These are phyloP conservation scores for Girardia tigrina DNA, from an alignment of 2,888 invertebrate species.

Conservation along the genomic window DNA sequence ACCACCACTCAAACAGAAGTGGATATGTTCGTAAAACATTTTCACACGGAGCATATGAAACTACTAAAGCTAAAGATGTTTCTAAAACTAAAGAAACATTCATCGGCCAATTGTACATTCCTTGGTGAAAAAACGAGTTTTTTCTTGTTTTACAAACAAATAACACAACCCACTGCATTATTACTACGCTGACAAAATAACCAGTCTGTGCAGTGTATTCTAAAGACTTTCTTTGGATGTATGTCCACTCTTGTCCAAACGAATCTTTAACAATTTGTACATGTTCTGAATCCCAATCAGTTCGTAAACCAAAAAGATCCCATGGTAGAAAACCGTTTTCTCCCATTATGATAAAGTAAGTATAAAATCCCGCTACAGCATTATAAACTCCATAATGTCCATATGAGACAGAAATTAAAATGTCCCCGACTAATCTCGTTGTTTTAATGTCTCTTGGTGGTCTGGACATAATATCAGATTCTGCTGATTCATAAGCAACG, in stretches of 20 bases:
- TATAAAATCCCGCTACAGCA: conserved; percentile 66
- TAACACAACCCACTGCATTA: conserved; percentile 37
- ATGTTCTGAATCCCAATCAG: neutral
- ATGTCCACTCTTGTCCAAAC: conserved; percentile 18
- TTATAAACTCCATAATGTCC: conserved; percentile 98
- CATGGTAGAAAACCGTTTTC: conserved; percentile 26
- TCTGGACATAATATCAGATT: conserved; percentile 30
- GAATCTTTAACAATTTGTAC: neutral
- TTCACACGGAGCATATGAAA: conserved; percentile 12
- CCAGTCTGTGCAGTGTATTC: conserved; percentile 37
- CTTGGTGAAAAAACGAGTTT: conserved; percentile 30
- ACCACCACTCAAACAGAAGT: conserved; percentile 2
- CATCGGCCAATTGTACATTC: conserved; percentile 26
- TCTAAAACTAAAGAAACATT: conserved; percentile 1
- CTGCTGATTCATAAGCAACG: conserved; percentile 28
- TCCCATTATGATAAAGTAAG: conserved; percentile 21
- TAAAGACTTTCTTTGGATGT: conserved; percentile 30
- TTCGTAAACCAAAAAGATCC: neutral
- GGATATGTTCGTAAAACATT: conserved; percentile 8
- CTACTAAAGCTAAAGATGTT: conserved; percentile 26
- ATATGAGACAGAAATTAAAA: conserved; percentile 78
- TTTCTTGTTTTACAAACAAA: conserved; percentile 36
- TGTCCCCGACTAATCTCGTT: neutral
- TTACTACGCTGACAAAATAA: conserved; percentile 35
- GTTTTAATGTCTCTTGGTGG: conserved; percentile 18